A percentile compares a stretch with the other conserved stretches of the same genome.
These are phyloP conservation scores for Hepsetus odoe DNA, from an alignment of 2,113 vertebrate species.

Conservation along the genomic window DNA sequence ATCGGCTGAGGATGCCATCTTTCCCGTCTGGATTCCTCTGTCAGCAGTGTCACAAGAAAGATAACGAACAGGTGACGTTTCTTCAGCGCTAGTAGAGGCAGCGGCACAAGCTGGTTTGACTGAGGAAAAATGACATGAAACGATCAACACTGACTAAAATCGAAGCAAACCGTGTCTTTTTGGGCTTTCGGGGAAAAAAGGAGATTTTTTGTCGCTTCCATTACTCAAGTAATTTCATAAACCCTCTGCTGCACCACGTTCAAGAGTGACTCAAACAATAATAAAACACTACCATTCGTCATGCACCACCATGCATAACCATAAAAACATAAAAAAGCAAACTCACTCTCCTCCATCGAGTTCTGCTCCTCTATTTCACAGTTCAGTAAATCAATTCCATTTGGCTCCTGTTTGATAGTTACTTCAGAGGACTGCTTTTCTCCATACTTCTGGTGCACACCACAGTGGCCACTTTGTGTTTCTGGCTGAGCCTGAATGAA, in stretches of 20 bases:
- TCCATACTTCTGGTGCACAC: background rate
- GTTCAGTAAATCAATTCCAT: constrained; percentile 52
- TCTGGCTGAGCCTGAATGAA: background rate
- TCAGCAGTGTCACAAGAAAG: background rate
- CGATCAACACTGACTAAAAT: no score
- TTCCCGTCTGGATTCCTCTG: background rate
- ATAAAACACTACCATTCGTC: background rate
- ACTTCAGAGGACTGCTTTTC: constrained; percentile 8
- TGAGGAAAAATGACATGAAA: background rate
- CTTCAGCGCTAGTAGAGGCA: constrained; percentile 17
- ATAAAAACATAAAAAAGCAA: background rate
- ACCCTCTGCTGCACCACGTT: no score
- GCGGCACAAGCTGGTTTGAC: background rate
- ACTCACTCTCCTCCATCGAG: constrained; percentile 61
- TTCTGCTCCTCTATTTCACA: constrained; percentile 22
- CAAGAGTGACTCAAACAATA: background rate
- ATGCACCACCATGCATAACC: background rate
- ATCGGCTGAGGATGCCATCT: background rate
- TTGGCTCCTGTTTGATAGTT: constrained; percentile 68
- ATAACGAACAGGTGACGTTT: background rate
- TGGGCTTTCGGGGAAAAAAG: no score
- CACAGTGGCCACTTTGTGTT: background rate
- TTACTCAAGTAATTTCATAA: no score
- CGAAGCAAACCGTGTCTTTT: no score
- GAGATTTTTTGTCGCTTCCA: no score